Evolutionary conservation across 2,113 vertebrate species (phyloP).

Genomic region (Rynchops niger): DNA sequence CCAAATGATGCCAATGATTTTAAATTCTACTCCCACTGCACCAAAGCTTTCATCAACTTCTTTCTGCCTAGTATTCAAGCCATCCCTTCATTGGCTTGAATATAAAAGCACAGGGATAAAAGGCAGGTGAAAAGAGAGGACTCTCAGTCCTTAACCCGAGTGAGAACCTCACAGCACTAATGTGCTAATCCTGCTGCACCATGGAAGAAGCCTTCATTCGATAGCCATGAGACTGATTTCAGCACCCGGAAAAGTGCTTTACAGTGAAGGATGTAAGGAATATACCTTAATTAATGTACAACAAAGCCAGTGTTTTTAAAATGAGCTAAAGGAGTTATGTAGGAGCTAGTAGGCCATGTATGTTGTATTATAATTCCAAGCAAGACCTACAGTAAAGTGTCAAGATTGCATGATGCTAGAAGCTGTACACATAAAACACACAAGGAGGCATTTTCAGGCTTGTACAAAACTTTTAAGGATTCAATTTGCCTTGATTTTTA

Average conservation of each 20-base stretch:
- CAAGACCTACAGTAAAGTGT: not conserved
- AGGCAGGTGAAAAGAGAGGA: not conserved
- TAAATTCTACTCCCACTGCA: not conserved
- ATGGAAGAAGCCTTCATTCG: not conserved
- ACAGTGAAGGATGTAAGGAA: not conserved
- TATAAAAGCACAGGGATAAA: not conserved
- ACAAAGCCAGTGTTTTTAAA: not conserved
- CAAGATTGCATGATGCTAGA: not conserved
- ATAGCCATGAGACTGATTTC: not conserved
- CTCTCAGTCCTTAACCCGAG: fast-evolving
- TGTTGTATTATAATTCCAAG: not conserved
- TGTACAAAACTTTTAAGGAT: not conserved
- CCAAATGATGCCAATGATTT: not conserved
- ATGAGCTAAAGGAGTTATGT: not conserved
- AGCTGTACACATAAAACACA: not conserved
- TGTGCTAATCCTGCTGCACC: not conserved
- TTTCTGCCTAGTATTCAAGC: not conserved
- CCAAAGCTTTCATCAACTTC: not conserved
- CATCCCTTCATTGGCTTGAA: not conserved
- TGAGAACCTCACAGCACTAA: not conserved
- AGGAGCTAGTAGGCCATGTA: not conserved
- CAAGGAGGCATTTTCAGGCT: not conserved
- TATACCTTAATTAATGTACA: not conserved
- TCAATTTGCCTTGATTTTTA: not conserved
- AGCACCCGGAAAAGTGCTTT: not conserved